These are phyloP conservation scores for Chaetoderma sp. DNA, from an alignment of 2,888 invertebrate genomes.

Conservation along the genomic window DNA sequence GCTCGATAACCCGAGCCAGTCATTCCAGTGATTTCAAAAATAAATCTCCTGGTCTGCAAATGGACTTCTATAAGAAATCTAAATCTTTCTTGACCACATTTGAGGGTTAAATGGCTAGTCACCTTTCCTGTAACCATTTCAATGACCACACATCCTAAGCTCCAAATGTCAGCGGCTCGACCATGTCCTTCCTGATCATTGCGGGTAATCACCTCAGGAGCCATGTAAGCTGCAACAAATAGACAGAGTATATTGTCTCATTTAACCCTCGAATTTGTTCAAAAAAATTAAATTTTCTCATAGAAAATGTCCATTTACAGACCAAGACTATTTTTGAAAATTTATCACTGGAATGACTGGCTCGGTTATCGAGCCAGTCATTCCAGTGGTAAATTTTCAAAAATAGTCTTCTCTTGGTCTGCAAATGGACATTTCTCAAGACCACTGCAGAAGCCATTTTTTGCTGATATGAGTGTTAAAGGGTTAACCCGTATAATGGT, in stretches of 20 bases:
- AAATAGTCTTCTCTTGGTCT: no score
- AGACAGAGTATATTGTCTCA: no score
- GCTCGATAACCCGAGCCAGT: not conserved
- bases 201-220: conserved; percentile 84
- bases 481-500: not conserved
- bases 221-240: conserved; percentile 86
- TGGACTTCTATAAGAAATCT: not conserved
- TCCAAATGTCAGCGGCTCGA: conserved; percentile 95
- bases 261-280: no score
- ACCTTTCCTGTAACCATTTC: conserved; percentile 96
- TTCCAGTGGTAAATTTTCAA: no score
- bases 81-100: not conserved
- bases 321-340: no score
- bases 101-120: conserved; percentile 35
- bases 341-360: no score
- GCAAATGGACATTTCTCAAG: no score
- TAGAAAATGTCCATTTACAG: no score
- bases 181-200: conserved; percentile 81
- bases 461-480: no score
- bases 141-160: conserved; percentile 92
- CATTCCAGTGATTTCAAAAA: not conserved
- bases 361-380: no score
- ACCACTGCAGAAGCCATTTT: no score
- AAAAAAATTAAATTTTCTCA: no score
- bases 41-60: not conserved